These are phyloP conservation scores for Dunckerocampus dactyliophorus DNA, from an alignment of 2,113 vertebrate genomes.

Conservation along the genomic window DNA sequence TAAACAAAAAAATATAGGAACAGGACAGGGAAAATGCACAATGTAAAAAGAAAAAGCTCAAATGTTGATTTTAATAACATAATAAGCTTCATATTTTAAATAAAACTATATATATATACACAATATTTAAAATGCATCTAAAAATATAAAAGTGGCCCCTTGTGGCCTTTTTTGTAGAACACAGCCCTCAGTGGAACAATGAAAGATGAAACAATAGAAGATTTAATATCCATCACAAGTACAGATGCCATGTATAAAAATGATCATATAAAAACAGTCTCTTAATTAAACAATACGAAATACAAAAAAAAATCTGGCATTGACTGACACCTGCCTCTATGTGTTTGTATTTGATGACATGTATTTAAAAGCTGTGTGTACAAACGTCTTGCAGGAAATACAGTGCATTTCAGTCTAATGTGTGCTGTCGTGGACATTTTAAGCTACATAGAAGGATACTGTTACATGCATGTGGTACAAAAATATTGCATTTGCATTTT, in stretches of 20 bases:
- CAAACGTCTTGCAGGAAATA: not conserved
- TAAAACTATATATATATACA: too few relatives aligned
- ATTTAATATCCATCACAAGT: slow-evolving; percentile 3
- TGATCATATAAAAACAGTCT: slow-evolving; percentile 8
- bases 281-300: slow-evolving; percentile 4
- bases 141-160: too few relatives aligned
- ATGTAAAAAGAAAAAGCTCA: too few relatives aligned
- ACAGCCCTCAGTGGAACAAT: too few relatives aligned
- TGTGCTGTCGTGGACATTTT: not conserved
- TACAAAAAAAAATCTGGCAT: not conserved
- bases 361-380: not conserved
- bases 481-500: not conserved
- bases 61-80: too few relatives aligned
- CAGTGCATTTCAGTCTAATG: not conserved
- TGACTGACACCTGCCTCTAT: not conserved
- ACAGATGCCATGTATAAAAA: slow-evolving; percentile 34
- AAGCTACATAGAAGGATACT: not conserved
- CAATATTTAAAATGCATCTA: too few relatives aligned
- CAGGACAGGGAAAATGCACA: too few relatives aligned
- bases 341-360: not conserved
- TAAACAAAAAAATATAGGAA: too few relatives aligned
- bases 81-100: too few relatives aligned
- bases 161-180: too few relatives aligned
- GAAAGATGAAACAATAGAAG: too few relatives aligned
- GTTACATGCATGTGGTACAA: not conserved